Percentiles rank a stretch among this genome's conserved stretches.
Conservation (phyloP, 2,888 invertebrate genomes). For the Pristionchus entomophagus region DNA sequence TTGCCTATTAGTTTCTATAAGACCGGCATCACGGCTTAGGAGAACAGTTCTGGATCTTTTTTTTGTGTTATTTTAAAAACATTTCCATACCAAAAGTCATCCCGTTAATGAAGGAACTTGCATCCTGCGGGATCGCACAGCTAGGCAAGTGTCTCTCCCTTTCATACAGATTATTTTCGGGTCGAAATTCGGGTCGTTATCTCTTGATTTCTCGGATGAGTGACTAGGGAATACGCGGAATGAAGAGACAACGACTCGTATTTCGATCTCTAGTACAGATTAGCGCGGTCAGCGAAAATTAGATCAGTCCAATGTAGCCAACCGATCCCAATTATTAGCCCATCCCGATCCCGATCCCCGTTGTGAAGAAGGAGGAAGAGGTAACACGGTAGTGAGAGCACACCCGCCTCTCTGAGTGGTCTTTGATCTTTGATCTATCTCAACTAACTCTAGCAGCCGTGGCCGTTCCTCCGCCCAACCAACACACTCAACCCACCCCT, state of each 20-base stretch:
- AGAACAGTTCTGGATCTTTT: too few relatives aligned
- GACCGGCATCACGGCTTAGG: too few relatives aligned
- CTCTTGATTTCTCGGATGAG: too few relatives aligned
- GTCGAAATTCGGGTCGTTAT: too few relatives aligned
- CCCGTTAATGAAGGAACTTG: slow-evolving; percentile 13
- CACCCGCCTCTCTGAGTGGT: neutral
- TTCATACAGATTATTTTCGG: too few relatives aligned
- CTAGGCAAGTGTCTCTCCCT: neutral
- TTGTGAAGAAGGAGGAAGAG: slow-evolving; percentile 34
- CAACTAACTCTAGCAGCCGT: slow-evolving; percentile 5
- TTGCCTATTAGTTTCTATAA: neutral
- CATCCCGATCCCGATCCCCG: slow-evolving; percentile 3
- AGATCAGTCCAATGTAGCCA: neutral
- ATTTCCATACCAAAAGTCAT: neutral
- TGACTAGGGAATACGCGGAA: too few relatives aligned
- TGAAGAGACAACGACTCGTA: too few relatives aligned
- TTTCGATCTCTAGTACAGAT: too few relatives aligned
- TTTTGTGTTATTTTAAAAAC: too few relatives aligned
- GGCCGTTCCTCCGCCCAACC: neutral
- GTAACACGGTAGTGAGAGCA: neutral
- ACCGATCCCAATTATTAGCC: slow-evolving; percentile 5
- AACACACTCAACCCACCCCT: slow-evolving; percentile 1
- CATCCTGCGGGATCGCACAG: neutral
- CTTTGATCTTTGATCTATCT: neutral
- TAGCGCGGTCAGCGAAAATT: neutral